A percentile compares a stretch with the other conserved stretches of the same genome.
phyloP scores from a whole-genome alignment of 2,113 vertebrate species.

The Sminthopsis crassicaudata region DNA sequence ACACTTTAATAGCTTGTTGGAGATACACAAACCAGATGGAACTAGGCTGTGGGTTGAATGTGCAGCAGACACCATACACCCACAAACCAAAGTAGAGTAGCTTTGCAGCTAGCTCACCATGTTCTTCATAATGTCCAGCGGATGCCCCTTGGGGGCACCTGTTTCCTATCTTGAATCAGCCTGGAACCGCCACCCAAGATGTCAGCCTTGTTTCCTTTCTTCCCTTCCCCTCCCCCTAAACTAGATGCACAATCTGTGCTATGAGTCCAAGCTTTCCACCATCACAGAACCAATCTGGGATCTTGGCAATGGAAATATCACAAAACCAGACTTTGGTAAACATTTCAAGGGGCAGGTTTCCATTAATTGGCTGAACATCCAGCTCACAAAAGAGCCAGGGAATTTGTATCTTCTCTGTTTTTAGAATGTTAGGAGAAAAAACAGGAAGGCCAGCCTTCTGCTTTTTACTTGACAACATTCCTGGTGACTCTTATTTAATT shows the following conservation, averaged over 20 bases:
- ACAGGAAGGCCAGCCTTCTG: neutral
- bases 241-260: neutral
- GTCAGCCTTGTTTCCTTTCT: conserved; percentile 13
- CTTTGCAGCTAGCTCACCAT: conserved; percentile 44
- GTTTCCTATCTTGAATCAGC: conserved; percentile 66
- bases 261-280: neutral
- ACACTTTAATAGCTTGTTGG: conserved; percentile 80
- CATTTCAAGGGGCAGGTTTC: neutral
- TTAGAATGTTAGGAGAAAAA: neutral
- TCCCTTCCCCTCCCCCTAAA: neutral
- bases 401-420: neutral
- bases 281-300: neutral
- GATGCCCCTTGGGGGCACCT: conserved; percentile 53
- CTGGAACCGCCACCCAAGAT: conserved; percentile 66
- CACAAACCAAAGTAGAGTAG: neutral
- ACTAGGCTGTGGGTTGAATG: conserved; percentile 57
- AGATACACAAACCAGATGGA: conserved; percentile 80
- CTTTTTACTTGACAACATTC: neutral
- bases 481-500: neutral
- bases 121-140: conserved; percentile 61
- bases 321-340: neutral
- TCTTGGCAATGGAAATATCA: neutral
- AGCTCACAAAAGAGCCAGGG: neutral
- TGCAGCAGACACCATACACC: conserved; percentile 47
- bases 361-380: neutral